A percentile compares a stretch with the other conserved stretches of the same genome.
Evolutionary conservation across 1,140 invertebrate genomes (phyloP).

Genomic region (Drosophila sulfurigaster): DNA sequence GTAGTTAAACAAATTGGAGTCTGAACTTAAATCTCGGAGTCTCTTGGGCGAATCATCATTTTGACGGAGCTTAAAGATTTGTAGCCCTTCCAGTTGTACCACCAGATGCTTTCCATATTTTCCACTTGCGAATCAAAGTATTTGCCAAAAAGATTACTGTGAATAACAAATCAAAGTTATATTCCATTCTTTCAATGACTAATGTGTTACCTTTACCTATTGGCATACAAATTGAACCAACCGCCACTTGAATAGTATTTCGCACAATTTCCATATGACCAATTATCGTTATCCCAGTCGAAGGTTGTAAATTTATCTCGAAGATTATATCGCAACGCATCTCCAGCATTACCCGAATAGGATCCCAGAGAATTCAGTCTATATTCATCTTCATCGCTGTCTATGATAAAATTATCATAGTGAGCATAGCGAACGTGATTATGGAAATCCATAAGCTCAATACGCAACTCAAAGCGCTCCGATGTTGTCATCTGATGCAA

Average conservation of each 20-base stretch:
- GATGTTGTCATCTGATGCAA: conserved; percentile 29
- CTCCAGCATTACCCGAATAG: conserved; percentile 88
- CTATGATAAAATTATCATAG: conserved; percentile 89
- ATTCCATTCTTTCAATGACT: no score
- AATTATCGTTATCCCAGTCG: conserved; percentile 89
- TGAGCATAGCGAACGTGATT: conserved; percentile 86
- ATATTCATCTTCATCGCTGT: conserved; percentile 88
- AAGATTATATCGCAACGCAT: conserved; percentile 89
- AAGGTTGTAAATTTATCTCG: conserved; percentile 89
- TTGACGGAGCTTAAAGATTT: neutral
- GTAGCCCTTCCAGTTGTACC: conserved; percentile 27
- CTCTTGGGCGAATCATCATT: conserved; percentile 35
- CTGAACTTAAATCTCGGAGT: conserved; percentile 2
- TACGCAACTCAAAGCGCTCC: conserved; percentile 64
- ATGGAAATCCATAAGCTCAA: conserved; percentile 88
- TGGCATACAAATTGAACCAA: conserved; percentile 86
- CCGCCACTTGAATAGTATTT: conserved; percentile 87
- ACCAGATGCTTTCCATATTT: conserved; percentile 19
- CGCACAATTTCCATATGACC: conserved; percentile 87
- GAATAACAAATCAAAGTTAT: neutral
- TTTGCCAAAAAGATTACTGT: conserved; percentile 37
- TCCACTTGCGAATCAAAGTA: neutral
- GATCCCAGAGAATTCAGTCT: conserved; percentile 87
- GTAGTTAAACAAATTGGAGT: no score
- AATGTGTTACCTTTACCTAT: conserved; percentile 29